These are phyloP conservation scores for Solea senegalensis DNA, from an alignment of 2,113 vertebrate species.

Conservation along the genomic window DNA sequence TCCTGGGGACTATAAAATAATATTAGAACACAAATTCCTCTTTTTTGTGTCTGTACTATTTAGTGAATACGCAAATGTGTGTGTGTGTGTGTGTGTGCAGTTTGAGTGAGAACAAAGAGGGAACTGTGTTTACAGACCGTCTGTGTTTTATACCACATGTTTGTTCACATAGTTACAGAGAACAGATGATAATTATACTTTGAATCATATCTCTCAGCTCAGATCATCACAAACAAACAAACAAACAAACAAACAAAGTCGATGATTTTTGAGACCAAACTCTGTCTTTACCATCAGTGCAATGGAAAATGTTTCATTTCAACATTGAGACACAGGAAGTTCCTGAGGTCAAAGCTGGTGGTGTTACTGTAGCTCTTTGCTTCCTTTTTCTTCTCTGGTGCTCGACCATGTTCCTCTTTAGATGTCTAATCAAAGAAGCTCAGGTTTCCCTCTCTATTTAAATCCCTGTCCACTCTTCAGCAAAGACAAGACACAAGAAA, in stretches of 20 bases:
- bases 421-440: background rate
- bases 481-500: too few relatives aligned
- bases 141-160: conserved; percentile 11
- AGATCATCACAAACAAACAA: background rate
- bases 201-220: background rate
- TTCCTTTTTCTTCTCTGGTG: conserved; percentile 35
- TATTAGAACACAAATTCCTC: background rate
- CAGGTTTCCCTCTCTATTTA: background rate
- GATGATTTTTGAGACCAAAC: background rate
- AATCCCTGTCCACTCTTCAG: background rate
- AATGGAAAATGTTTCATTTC: conserved; percentile 54
- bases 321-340: conserved; percentile 46
- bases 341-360: conserved; percentile 20
- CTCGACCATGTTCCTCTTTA: conserved; percentile 44
- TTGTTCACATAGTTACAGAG: conserved; percentile 15
- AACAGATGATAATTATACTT: background rate
- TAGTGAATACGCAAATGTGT: background rate
- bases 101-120: conserved; percentile 52
- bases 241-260: background rate
- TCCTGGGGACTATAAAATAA: conserved; percentile 2
- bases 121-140: conserved; percentile 15
- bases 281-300: background rate
- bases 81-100: background rate
- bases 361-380: background rate
- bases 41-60: too few relatives aligned